phyloP scores from a whole-genome alignment of 1,140 invertebrate species.

The Pseudomyrmex gracilis region DNA sequence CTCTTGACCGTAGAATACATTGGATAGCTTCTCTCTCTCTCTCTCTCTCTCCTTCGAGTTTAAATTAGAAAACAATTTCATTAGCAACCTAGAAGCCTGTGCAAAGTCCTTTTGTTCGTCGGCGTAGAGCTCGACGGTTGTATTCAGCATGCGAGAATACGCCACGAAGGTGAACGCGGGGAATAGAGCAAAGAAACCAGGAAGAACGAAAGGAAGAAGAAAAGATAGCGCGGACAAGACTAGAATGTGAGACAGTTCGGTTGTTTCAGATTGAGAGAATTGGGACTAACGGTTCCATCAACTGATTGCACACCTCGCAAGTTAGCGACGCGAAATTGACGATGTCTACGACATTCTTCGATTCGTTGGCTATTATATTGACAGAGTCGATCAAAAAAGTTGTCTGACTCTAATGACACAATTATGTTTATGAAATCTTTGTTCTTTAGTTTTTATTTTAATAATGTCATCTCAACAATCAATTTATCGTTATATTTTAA shows the following conservation, averaged over 20 bases:
- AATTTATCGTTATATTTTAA: too few species aligned
- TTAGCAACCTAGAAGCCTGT: conserved; percentile 58
- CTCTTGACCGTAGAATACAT: conserved; percentile 55
- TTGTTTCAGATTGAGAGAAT: conserved; percentile 35
- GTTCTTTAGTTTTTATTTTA: too few species aligned
- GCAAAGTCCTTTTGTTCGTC: conserved; percentile 62
- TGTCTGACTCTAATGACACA: background rate
- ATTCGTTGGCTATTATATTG: conserved; percentile 51
- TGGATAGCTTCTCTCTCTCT: background rate
- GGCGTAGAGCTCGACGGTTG: conserved; percentile 45
- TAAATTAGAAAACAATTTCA: conserved; percentile 77
- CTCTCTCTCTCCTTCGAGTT: conserved; percentile 6
- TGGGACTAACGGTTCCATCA: conserved; percentile 59
- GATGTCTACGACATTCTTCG: conserved; percentile 4
- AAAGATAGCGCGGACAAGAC: conserved; percentile 32
- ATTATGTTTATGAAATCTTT: too few species aligned
- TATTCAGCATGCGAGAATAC: conserved; percentile 54
- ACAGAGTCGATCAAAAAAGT: conserved; percentile 50
- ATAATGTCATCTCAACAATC: too few species aligned
- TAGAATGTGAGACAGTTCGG: conserved; percentile 56
- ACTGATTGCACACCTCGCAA: conserved; percentile 67
- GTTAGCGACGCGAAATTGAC: conserved; percentile 18
- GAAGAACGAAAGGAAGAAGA: conserved; percentile 22
- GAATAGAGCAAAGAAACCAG: background rate
- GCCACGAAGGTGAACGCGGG: conserved; percentile 10